Percentiles rank a stretch among this genome's conserved stretches.
Evolutionary conservation across 2,797 vertebrate species (phyloP).

Genomic region (Ficedula albicollis): DNA sequence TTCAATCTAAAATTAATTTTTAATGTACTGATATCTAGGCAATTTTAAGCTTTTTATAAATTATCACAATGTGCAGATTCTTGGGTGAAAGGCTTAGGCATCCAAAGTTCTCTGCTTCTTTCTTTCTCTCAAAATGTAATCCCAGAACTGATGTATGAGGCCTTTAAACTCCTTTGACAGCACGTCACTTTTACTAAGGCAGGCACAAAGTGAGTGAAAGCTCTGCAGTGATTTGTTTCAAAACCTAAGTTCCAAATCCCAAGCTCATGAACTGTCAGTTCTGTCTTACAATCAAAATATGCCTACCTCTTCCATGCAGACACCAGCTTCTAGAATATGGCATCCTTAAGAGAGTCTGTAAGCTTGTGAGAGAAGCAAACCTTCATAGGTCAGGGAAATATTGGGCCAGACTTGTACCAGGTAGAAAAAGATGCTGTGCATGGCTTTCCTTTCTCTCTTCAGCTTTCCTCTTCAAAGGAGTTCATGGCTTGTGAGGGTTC

Average conservation of each 20-base stretch:
- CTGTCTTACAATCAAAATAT: constrained; percentile 9
- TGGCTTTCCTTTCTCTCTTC: neutral
- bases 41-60: constrained; percentile 43
- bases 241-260: constrained; percentile 25
- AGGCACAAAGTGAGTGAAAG: constrained; percentile 48
- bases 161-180: constrained; percentile 61
- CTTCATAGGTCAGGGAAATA: neutral
- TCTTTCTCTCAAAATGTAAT: constrained; percentile 32
- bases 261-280: neutral
- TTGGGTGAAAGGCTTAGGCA: constrained; percentile 30
- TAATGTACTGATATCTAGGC: constrained; percentile 33
- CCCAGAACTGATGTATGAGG: constrained; percentile 40
- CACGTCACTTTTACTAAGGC: constrained; percentile 59
- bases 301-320: neutral
- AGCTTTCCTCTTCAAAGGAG: neutral
- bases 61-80: constrained; percentile 41
- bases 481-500: neutral
- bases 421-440: neutral
- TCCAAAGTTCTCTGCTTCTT: constrained; percentile 15
- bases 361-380: neutral
- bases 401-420: neutral
- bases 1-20: constrained; percentile 43
- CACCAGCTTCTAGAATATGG: neutral
- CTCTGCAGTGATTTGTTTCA: constrained; percentile 47
- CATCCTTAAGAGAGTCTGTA: neutral